Evolutionary conservation across 2,888 invertebrate species (phyloP), one percentile per base, ranked within the genome.

Genomic region (Acleris laterana): DNA sequence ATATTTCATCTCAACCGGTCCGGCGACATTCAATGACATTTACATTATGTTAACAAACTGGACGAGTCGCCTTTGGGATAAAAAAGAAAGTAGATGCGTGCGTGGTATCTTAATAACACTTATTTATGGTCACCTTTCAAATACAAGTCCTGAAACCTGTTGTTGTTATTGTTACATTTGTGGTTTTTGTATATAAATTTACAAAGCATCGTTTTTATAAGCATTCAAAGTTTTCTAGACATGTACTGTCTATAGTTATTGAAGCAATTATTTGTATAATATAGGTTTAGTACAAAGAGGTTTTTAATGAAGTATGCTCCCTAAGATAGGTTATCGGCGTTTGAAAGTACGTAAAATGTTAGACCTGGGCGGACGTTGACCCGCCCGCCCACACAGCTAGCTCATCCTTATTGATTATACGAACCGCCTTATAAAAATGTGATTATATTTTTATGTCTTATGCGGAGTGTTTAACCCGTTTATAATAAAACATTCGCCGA

Each of bases 41-140:
- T 85, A 86, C 85, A 85, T 87, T 88, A 87, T 84, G 82, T 80
- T 85, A 85, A 86, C 83, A 81, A 83, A 86, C 85, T 85, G 81
- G 82, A 83, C 80, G 80, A 80, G 81, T 79, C 80, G 78, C 80
- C 82, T 80, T 78, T 80, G 77, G 77, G 73, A 76, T 76, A 74
- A 78, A 78, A 87, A 89, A 86, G 88, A 89, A 90, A 91, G 89
- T 89, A 80, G 80, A 75, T 75, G 69, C 57, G 70, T 72, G 70
- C 70, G 62, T 64, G 60, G 67, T 70, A 67, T 71, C 73, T 71
- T 71, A 71, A 72, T 73, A 75, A 71, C 70, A 75, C 71, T 75
- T 72, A 68, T 72, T 72, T 72, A 72, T 68, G 67, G 58, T 42
- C 62, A 66, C 62, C 62, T 66, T 62, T 66, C 66, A 51, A 57